Evolutionary conservation across 2,113 vertebrate species (phyloP).

Genomic region (Centropus unirufus): DNA sequence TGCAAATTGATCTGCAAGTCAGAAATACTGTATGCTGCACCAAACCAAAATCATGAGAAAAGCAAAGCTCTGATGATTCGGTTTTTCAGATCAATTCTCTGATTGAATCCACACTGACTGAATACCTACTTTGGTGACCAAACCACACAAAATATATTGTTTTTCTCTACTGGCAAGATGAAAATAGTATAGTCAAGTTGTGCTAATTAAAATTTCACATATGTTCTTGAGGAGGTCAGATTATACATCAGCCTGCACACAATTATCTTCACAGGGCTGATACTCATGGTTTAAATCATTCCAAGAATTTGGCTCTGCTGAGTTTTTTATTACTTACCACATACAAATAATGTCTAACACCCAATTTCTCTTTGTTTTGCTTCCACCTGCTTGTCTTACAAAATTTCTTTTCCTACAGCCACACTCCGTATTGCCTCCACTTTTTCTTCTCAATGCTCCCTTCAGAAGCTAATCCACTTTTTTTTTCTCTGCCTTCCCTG

Average conservation of each 20-base stretch:
- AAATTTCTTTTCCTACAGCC: not conserved
- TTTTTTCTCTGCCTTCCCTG: not conserved
- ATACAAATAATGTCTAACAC: not conserved
- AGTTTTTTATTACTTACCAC: not conserved
- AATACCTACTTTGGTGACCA: not conserved
- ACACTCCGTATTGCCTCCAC: not conserved
- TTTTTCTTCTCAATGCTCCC: not conserved
- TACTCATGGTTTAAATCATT: not conserved
- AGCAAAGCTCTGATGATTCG: not conserved
- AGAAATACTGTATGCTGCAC: not conserved
- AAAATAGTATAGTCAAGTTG: not conserved
- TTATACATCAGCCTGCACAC: not conserved
- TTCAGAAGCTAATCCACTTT: not conserved
- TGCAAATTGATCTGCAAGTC: not conserved
- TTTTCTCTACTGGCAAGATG: not conserved
- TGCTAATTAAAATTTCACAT: not conserved
- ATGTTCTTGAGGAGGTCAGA: not conserved
- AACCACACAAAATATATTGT: not conserved
- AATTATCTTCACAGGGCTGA: not conserved
- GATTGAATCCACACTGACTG: not conserved
- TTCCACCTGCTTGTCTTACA: not conserved
- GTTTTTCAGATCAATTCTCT: not conserved
- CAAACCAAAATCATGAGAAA: not conserved
- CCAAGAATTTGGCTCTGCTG: not conserved
- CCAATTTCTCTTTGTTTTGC: not conserved